Conservation (phyloP, 2,888 invertebrate species). For the Syrista parreyssii region DNA sequence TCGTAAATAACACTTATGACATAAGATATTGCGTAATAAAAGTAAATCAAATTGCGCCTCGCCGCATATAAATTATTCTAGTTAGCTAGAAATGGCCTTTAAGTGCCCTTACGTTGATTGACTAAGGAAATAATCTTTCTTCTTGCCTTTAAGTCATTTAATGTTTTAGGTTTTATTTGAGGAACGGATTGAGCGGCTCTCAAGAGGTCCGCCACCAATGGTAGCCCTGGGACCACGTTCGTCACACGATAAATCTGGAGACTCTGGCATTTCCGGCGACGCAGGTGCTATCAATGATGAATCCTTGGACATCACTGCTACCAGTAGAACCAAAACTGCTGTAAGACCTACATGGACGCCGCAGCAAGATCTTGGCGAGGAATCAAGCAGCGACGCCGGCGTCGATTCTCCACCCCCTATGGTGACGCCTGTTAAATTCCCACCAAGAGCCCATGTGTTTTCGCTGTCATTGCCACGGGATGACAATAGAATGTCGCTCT, state of each 20-base stretch:
- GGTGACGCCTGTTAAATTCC: conserved; percentile 58
- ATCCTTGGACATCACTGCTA: conserved; percentile 51
- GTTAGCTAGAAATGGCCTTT: not conserved
- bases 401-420: conserved; percentile 56
- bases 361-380: conserved; percentile 85
- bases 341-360: conserved; percentile 79
- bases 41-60: not conserved
- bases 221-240: conserved; percentile 68
- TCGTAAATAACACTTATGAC: not conserved
- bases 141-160: conserved; percentile 10
- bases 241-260: conserved; percentile 80
- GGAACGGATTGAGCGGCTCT: conserved; percentile 69
- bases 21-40: not conserved
- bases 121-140: not conserved
- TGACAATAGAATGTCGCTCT: conserved; percentile 59
- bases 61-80: not conserved
- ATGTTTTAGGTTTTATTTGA: conserved; percentile 65
- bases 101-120: conserved; percentile 5
- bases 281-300: conserved; percentile 70
- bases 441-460: conserved; percentile 73
- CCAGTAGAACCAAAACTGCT: conserved; percentile 39
- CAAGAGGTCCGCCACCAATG: conserved; percentile 67
- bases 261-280: conserved; percentile 87
- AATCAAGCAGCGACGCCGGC: conserved; percentile 64
- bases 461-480: conserved; percentile 82